Evolutionary conservation across 1,140 invertebrate genomes (phyloP).

Genomic region (Antheraea pernyi): DNA sequence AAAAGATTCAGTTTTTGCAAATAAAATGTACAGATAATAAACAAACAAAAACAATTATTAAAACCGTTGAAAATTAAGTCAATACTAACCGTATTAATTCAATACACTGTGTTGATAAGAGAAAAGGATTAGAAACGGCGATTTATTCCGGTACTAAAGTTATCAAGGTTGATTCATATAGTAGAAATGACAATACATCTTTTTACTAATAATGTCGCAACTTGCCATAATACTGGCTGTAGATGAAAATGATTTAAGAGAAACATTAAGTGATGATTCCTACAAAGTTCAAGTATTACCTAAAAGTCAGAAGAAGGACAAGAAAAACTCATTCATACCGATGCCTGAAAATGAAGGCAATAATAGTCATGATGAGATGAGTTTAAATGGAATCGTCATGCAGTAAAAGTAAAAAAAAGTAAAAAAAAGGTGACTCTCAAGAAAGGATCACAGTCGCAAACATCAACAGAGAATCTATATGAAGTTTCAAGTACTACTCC

Average conservation of each 20-base stretch:
- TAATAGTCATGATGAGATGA: conserved; percentile 73
- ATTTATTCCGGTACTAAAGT: too few species aligned
- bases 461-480: conserved; percentile 71
- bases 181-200: too few species aligned
- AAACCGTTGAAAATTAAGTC: too few species aligned
- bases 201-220: too few species aligned
- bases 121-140: too few species aligned
- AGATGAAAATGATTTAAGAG: conserved; percentile 67
- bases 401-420: conserved; percentile 71
- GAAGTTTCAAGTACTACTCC: conserved; percentile 74
- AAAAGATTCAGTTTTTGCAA: too few species aligned
- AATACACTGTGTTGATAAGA: too few species aligned
- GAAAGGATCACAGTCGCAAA: conserved; percentile 69
- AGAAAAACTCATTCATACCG: conserved; percentile 70
- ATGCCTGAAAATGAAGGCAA: conserved; percentile 73
- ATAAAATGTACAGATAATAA: too few species aligned
- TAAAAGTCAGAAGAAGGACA: conserved; percentile 77
- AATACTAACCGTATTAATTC: too few species aligned
- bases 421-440: conserved; percentile 70
- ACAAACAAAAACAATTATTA: too few species aligned
- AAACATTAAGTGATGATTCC: conserved; percentile 71
- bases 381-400: conserved; percentile 73
- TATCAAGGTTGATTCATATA: too few species aligned
- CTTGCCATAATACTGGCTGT: too few species aligned
- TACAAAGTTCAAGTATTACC: conserved; percentile 69